Evolutionary conservation across 2,888 invertebrate genomes (phyloP), one percentile per base, ranked within the genome.

Genomic region (Brenthis daphne): DNA sequence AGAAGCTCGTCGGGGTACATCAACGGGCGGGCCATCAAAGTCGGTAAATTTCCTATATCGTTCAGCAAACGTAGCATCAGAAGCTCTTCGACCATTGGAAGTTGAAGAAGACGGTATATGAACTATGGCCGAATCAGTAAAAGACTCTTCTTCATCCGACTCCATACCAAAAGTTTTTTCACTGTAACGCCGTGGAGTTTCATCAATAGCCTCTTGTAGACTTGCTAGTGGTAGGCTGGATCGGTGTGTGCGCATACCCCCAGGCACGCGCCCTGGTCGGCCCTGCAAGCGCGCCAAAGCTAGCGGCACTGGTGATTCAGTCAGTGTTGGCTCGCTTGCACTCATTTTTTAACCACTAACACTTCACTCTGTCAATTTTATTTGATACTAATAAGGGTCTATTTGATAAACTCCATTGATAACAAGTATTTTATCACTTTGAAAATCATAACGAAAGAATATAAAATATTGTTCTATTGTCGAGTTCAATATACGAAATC

Each of bases 221-320:
- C 92, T 92, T 70, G 91, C 90, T 58, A 92, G 88, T 73, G 87
- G 90, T 74, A 92, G 81, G 77, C 91, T 92, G 61, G 91, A 89
- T 67, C 92, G 85, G 73, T 88, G 91, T 64, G 82, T 73, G 75
- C 90, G 89, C 78, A 85, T 73, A 60, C 81, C 92, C 75, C 84
- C 86, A 72, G 79, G 81, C 76, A 79, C 75, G 37, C 84, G 92
- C 79, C 81, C 84, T 29, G 86, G 82, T 71, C 87, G 83, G 65
- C 82, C 85, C 76, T 87, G 92, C 71, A 87, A 82, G 73, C 92
- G 83, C 74, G 92, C 88, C 79, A 92, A 82, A 67, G 92, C 91
- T 82, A 92, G 78, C 66, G 92, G 90, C 82, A 92, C 92, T 73
- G 92, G 92, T 74, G 92, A 89, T 84, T 92, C 92, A 67, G 91